Conservation (phyloP, 2,797 vertebrate species). For the Neosilurus mollespiculum region DNA sequence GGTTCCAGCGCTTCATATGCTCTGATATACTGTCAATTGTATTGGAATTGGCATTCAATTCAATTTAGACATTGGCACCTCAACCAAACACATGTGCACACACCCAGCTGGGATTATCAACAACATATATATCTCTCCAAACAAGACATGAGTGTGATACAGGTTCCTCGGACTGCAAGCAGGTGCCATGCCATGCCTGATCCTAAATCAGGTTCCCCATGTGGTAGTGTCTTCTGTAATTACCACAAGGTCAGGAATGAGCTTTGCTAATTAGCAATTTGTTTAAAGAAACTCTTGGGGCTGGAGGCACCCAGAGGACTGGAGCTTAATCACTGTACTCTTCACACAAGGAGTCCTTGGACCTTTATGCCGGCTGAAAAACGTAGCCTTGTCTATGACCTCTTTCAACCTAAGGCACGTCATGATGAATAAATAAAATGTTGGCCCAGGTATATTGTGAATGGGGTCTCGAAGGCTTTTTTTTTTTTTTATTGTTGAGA, state of each 20-base stretch:
- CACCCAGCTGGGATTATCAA: conserved; percentile 27
- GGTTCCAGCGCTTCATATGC: not conserved
- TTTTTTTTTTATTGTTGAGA: conserved; percentile 37
- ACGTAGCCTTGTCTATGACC: conserved; percentile 4
- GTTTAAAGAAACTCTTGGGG: conserved; percentile 37
- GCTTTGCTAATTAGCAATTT: conserved; percentile 46
- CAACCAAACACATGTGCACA: not conserved
- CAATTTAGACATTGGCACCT: not conserved
- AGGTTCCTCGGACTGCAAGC: not conserved
- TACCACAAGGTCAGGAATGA: conserved; percentile 40
- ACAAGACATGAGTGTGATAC: conserved; percentile 48
- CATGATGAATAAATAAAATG: conserved; percentile 41
- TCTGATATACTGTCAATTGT: not conserved
- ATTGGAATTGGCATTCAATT: too few species aligned
- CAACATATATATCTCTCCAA: conserved; percentile 33
- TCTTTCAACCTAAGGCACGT: not conserved
- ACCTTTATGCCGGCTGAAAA: conserved; percentile 2
- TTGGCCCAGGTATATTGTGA: conserved; percentile 9
- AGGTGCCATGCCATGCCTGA: not conserved
- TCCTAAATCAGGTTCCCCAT: not conserved
- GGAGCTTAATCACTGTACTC: conserved; percentile 1
- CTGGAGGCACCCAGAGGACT: conserved; percentile 12
- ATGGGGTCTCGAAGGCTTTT: conserved; percentile 12
- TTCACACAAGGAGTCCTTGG: conserved; percentile 24
- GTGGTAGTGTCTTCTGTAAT: conserved; percentile 43